phyloP scores from a whole-genome alignment of 2,113 vertebrate species.

The Chitala chitala region DNA sequence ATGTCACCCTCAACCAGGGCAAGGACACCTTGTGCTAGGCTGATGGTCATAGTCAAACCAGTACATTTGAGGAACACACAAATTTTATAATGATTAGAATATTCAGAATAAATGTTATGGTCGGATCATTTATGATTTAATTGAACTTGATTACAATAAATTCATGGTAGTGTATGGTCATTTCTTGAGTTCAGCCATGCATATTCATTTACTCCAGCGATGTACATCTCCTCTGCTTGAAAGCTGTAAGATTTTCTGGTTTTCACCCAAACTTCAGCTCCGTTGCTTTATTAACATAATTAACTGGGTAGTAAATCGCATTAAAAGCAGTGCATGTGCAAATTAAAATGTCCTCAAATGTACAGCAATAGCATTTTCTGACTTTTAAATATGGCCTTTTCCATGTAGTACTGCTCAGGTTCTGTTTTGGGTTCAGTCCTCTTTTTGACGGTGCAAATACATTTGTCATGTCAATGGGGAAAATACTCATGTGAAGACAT shows the following conservation, averaged over 20 bases:
- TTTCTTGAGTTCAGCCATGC: neutral
- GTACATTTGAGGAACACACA: no score
- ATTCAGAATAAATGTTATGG: no score
- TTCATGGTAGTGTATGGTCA: neutral
- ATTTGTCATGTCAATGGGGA: neutral
- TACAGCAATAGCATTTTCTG: neutral
- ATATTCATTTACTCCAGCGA: neutral
- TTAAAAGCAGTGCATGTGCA: neutral
- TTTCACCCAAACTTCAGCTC: neutral
- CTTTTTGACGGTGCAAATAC: neutral
- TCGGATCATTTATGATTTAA: no score
- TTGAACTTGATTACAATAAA: no score
- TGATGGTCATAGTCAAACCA: no score
- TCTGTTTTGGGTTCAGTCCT: neutral
- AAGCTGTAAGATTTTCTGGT: neutral
- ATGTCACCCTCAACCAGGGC: no score
- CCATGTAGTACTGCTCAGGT: neutral
- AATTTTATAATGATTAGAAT: no score
- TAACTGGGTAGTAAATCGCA: slow-evolving; percentile 13
- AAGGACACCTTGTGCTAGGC: no score
- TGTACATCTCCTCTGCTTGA: neutral
- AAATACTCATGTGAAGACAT: neutral
- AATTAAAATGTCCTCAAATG: slow-evolving; percentile 9
- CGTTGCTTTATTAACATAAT: slow-evolving; percentile 14
- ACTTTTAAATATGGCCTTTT: neutral